Evolutionary conservation across 2,888 invertebrate genomes (phyloP), one percentile per base, ranked within the genome.

Genomic region (Acleris literana): DNA sequence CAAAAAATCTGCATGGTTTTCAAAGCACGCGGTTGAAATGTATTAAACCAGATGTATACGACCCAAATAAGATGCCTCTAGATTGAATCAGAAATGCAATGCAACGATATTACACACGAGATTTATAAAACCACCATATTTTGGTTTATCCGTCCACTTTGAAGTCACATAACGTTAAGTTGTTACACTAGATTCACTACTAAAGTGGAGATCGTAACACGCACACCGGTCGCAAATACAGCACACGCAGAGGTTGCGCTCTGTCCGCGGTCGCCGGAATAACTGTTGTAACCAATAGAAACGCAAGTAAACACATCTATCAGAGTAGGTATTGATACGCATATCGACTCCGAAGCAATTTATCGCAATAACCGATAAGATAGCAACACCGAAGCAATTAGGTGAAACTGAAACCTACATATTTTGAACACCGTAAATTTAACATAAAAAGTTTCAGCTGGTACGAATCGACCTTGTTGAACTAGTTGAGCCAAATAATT

Each of bases 231-330:
- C 63, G 67, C 69, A 69, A 68, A 69, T 71, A 73, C 73, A 72
- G 70, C 72, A 64, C 66, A 68, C 75, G 74, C 72, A 73, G 72
- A 78, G 74, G 81, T 80, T 81, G 86, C 81, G 82, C 77, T 74
- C 85, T 70, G 84, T 78, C 70, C 85, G 87, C 84, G 81, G 78
- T 80, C 88, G 74, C 84, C 82, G 79, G 84, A 79, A 81, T 88
- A 87, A 90, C 90, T 90, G 89, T 84, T 83, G 81, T 82, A 81
- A 81, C 81, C 81, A 82, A 78, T 76, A 75, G 46, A 66, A 66
- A 62, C 66, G 76, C 77, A 79, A 78, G 80, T 79, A 82, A 71
- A 73, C 76, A 70, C 77, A 79, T 80, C 80, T 80, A 77, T 57
- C 57, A 78, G 56, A 55, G 63, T 44, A 79, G 80, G 76, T 82